Evolutionary conservation across 2,113 vertebrate species (phyloP), one percentile per base, ranked within the genome.

Genomic region (Gopherus flavomarginatus): DNA sequence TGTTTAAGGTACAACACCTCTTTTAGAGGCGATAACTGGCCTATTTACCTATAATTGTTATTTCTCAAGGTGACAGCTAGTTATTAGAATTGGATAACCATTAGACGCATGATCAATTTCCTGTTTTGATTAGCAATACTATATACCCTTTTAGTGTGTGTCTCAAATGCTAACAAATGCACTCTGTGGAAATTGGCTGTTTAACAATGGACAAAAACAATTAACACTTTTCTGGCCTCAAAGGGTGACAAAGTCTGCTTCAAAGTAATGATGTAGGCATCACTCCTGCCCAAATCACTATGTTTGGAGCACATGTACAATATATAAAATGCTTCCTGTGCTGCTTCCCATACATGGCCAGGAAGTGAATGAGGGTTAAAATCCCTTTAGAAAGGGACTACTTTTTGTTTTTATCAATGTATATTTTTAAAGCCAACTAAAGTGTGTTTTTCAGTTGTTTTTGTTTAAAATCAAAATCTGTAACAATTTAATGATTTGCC

Each of bases 11-110:
- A 65, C 31, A 65, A 50, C 62, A 88, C 53, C 89, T 72, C 87
- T 94, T 92, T 95, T 79, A 91, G 1, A 88, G 35, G 0, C 49
- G 11, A 90, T 42, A 88, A 44, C 89, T 87, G 47, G 38, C 90
- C 81, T 84, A 44, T 42, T 75, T 44, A 86, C 83, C 57, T 35
- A 86, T 75, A 44, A 38, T 17, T 5, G 16, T 38, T 10, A 81
- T 54, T 86, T 96, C 82, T 21, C 1, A 26, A 54, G 86, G 90
- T 57, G 93, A 44, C 42, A 26, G 38, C 22, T 26, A 75, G 72
- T 77, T 77, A 96, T 96, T 97, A 95, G 87, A 84, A 88, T 14
- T 50, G 94, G 79, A 53, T 96, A 89, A 44, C 83, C 91, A 92
- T 93, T 96, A 92, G 19, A 49, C 0, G 87, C 85, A 17, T 89